Conservation (phyloP, 2,113 vertebrate genomes). For the Himantopus leucocephalus region DNA sequence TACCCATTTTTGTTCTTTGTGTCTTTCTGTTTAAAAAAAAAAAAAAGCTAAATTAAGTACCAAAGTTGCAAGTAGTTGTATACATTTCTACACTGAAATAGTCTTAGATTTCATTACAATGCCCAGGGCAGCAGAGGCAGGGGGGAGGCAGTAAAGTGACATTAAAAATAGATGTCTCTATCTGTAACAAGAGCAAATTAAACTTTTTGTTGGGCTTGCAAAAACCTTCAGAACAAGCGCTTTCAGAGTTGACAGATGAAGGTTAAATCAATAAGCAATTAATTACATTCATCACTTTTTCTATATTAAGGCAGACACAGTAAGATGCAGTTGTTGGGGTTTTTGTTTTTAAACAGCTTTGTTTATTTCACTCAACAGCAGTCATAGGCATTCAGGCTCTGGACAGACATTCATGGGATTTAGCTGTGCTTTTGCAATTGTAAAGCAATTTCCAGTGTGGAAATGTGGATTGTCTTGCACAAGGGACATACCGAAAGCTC, state of each 20-base stretch:
- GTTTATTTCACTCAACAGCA: background rate
- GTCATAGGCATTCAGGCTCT: background rate
- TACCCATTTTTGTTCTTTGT: background rate
- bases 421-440: background rate
- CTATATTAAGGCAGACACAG: background rate
- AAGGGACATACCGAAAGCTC: background rate
- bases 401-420: background rate
- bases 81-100: background rate
- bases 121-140: background rate
- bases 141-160: background rate
- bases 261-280: background rate
- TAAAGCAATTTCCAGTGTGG: conserved; percentile 23
- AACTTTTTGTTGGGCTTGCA: background rate
- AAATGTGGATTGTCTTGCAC: conserved; percentile 28
- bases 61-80: background rate
- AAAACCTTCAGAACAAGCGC: background rate
- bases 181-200: background rate
- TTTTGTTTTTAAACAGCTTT: background rate
- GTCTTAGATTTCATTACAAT: background rate
- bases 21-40: background rate
- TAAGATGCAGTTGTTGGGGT: background rate
- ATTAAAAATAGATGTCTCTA: background rate
- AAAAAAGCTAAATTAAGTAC: background rate
- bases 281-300: background rate
- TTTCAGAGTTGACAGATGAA: background rate